These are phyloP conservation scores for Echeneis naucrates DNA, from an alignment of 2,797 vertebrate species.

Conservation along the genomic window DNA sequence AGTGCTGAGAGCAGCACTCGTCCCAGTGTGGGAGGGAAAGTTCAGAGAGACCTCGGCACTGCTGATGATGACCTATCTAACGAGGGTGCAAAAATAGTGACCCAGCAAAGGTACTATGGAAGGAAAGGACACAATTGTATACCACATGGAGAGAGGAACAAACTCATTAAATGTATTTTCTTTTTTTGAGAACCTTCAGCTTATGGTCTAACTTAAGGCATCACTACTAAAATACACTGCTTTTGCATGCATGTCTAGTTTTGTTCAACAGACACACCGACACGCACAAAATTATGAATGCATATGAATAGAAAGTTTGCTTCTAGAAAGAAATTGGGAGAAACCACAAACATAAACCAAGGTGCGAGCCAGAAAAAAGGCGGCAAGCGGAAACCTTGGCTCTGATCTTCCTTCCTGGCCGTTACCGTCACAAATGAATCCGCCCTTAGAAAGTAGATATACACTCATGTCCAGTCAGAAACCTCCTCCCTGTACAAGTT, in stretches of 20 bases:
- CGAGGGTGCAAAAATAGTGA: constrained; percentile 83
- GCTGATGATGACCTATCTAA: constrained; percentile 83
- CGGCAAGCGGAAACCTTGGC: constrained; percentile 44
- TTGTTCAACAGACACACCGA: constrained; percentile 84
- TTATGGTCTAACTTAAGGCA: constrained; percentile 86
- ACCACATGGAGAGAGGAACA: constrained; percentile 84
- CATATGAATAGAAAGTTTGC: constrained; percentile 79
- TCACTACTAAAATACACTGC: constrained; percentile 85
- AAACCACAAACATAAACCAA: constrained; percentile 65
- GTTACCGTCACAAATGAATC: constrained; percentile 65
- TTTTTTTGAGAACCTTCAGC: constrained; percentile 81
- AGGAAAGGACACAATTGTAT: constrained; percentile 83
- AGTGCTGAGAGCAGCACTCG: constrained; percentile 76
- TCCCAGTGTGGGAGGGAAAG: constrained; percentile 74
- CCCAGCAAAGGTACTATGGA: constrained; percentile 83
- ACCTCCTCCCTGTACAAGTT: constrained; percentile 71
- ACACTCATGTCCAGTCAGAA: constrained; percentile 68
- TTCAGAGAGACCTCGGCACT: constrained; percentile 78
- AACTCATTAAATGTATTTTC: constrained; percentile 78
- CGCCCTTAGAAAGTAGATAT: constrained; percentile 64
- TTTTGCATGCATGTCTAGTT: constrained; percentile 87
- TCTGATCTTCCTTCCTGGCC: constrained; percentile 49
- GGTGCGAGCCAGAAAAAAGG: constrained; percentile 59
- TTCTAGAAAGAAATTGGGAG: constrained; percentile 75
- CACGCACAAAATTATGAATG: constrained; percentile 83